Conservation (phyloP, 2,797 vertebrate species). For the Eulemur albifrons region DNA sequence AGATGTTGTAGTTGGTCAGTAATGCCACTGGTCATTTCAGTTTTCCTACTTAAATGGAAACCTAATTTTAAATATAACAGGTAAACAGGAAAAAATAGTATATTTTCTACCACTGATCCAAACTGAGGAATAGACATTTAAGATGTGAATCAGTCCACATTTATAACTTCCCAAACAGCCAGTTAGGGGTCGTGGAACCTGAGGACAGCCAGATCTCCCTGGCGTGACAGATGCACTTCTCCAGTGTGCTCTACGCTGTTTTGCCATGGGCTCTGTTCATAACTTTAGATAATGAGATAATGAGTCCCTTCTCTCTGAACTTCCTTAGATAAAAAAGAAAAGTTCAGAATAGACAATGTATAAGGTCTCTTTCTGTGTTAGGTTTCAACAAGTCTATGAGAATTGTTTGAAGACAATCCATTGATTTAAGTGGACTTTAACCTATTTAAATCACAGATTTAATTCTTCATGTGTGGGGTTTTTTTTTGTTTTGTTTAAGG, state of each 20-base stretch:
- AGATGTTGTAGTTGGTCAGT: background rate
- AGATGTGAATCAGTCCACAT: background rate
- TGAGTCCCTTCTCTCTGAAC: background rate
- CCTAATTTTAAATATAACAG: constrained; percentile 23
- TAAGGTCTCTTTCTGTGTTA: background rate
- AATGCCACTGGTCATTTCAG: background rate
- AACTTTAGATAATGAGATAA: background rate
- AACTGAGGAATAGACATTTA: background rate
- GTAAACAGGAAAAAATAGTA: constrained; percentile 28
- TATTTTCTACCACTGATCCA: background rate
- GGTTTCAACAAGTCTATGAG: background rate
- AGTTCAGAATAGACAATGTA: background rate
- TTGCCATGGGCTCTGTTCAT: background rate
- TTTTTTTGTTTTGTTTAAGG: constrained; percentile 84
- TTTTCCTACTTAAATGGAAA: constrained; percentile 7
- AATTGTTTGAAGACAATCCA: background rate
- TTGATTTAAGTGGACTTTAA: background rate
- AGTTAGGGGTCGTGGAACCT: background rate
- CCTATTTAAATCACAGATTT: constrained; percentile 5
- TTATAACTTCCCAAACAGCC: background rate
- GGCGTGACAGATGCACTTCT: background rate
- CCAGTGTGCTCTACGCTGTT: background rate
- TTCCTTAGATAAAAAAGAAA: constrained; percentile 8
- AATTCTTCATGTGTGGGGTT: background rate
- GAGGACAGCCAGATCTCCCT: background rate